Evolutionary conservation across 1,140 invertebrate genomes (phyloP).

Genomic region (Scaptomyza hsui): DNA sequence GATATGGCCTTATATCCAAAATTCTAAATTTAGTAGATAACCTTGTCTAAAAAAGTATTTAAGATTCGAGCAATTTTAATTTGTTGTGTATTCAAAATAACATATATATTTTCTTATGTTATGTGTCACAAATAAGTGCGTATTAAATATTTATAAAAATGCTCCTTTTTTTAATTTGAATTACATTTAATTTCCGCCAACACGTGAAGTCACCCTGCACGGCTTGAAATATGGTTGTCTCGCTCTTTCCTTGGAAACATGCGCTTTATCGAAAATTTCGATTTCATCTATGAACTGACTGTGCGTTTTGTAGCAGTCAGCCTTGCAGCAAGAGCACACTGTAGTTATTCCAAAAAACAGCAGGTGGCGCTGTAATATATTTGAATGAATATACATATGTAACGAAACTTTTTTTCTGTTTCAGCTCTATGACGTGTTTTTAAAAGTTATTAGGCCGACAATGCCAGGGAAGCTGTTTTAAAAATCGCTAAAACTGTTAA

Average conservation of each 20-base stretch:
- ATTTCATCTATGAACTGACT: neutral
- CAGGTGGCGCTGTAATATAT: conserved; percentile 8
- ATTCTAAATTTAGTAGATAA: neutral
- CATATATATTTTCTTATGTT: no score
- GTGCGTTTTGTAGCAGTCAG: neutral
- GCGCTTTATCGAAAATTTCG: no score
- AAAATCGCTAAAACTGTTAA: neutral
- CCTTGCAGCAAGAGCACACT: neutral
- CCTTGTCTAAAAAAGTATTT: neutral
- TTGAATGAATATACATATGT: neutral
- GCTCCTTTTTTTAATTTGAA: conserved; percentile 1
- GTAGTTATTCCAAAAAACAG: neutral
- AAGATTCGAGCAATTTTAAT: no score
- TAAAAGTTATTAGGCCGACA: no score
- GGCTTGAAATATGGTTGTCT: conserved; percentile 7
- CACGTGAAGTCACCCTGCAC: neutral
- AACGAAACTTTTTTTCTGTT: no score
- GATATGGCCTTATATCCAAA: neutral
- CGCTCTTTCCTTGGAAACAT: neutral
- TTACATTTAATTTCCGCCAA: neutral
- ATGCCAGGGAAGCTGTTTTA: no score
- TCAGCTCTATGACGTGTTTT: no score
- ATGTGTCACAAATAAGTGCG: no score
- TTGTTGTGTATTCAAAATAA: no score
- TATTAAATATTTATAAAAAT: neutral